Evolutionary conservation across 1,140 invertebrate species (phyloP), one percentile per base, ranked within the genome.

Genomic region (Atta cephalotes): DNA sequence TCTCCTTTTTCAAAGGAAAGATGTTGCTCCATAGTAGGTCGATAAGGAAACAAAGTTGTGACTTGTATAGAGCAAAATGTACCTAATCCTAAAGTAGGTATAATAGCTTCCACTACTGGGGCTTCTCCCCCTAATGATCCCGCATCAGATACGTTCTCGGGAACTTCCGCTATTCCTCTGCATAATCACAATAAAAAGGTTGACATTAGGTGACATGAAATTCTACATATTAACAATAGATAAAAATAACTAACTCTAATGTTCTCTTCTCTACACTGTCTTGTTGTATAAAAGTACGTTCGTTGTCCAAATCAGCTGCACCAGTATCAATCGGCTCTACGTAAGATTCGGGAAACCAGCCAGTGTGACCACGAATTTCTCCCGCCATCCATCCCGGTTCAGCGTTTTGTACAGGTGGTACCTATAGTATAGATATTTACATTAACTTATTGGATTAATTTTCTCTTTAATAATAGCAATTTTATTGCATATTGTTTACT

Each of bases 291-390:
- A 95, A 95, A 31, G 87, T 77, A 80, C 89, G 90, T 60, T 86
- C 87, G 21, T 85, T 87, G 58, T 71, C 78, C 0, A 45, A 39
- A 7, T 80, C 79, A 49, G 39, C 62, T 70, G 86, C 78, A 49
- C 82, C 93, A 68, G 88, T 94, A 87, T 97, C 97, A n/a, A 98
- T 94, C 45, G 97, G 96, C 93, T 99, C 98, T 16, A 99, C 98
- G 94, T 99, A 99, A 6, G 98, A 98, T 95, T 99, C 98, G 4
- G 99, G 99, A 95, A 99, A 99, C 98, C 99, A 99, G n/a, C 99
- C 99, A 7, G 97, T 97, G 87, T 97, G 97, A 28, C 98, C 98
- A 92, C 98, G 96, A 45, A 98, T 96, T 93, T 98, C 98, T 5
- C 99, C 99, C 88, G 98, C 98, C 88, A 98, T 96, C 99, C 99